Base-by-base conservation (phyloP, 2,888 invertebrate genomes). In the Griposia aprilina region DNA sequence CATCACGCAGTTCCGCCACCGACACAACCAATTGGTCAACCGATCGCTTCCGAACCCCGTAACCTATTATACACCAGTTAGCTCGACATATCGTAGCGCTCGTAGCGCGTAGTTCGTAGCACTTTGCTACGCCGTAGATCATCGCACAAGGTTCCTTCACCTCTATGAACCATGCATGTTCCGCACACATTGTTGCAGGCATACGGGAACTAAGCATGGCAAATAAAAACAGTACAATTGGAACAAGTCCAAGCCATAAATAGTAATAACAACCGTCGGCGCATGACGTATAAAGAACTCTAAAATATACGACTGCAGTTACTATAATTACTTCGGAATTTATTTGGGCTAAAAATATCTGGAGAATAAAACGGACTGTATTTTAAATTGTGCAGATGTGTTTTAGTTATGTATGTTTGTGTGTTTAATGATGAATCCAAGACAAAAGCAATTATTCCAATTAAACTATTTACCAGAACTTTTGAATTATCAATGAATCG, bases 101-200 rank as follows among this genome's bases (percentile, higher is more conserved):
- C 63, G 82, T 65, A 76, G 76, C 59, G 48, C 36, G 36, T 69
- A 76, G 45, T 62, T 30, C 68, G 86, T 76, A 86, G 83, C 72
- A 76, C 76, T 65, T 72, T 68, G 74, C 86, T 82, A 82, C 83
- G 78, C 86, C 77, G 63, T 83, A 82, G 69, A 76, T 82, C 78
- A 82, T 82, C 60, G 41, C 62, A 57, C 26, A 59, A 26, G 70
- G 83, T 77, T 82, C 70, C 41, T 71, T 72, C 59, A 86, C 73
- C 83, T 65, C 8, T 41, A 50, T 55, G 62, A 62, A 48, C 26
- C 23, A 57, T 74, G 70, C 83, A 74, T 71, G 69, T 72, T 55
- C 11, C 69, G 59, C 67, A 52, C 67, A 83, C 70, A 41, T 66
- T 67, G 67, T 82, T 72, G 48, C 65, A 60, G 71, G 68, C 52